phyloP scores from a whole-genome alignment of 2,113 vertebrate genomes.

The Lampris incognitus region DNA sequence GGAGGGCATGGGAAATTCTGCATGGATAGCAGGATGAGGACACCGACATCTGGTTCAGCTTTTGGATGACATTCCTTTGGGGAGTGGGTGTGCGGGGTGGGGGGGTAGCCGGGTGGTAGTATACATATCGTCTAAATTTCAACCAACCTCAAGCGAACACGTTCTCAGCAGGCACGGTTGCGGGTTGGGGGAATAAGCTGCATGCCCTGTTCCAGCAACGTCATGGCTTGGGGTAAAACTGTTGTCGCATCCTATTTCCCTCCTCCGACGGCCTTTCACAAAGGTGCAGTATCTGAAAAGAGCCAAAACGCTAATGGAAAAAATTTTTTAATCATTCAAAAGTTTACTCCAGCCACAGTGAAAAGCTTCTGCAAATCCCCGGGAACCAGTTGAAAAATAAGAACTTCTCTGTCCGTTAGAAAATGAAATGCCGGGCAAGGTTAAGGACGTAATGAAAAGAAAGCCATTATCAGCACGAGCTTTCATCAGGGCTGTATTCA shows the following conservation, averaged over 20 bases:
- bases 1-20: background rate
- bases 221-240: background rate
- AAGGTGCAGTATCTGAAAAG: conserved; percentile 17
- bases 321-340: conserved; percentile 27
- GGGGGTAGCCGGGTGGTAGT: background rate
- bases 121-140: conserved; percentile 2
- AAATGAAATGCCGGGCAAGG: conserved; percentile 65
- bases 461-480: conserved; percentile 72
- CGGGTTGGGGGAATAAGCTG: conserved; percentile 31
- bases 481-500: conserved; percentile 76
- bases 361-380: conserved; percentile 14
- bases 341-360: conserved; percentile 22
- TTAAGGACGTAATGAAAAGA: conserved; percentile 72
- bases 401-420: conserved; percentile 39
- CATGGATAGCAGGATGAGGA: background rate
- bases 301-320: conserved; percentile 38
- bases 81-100: conserved; percentile 14
- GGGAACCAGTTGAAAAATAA: conserved; percentile 19
- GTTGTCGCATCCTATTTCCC: no score
- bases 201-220: conserved; percentile 31
- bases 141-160: background rate
- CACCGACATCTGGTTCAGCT: conserved; percentile 59
- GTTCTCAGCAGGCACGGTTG: background rate
- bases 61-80: conserved; percentile 52
- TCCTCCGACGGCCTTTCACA: background rate